Evolutionary conservation across 2,888 invertebrate genomes (phyloP).

Genomic region (Agonopterix heracliana): DNA sequence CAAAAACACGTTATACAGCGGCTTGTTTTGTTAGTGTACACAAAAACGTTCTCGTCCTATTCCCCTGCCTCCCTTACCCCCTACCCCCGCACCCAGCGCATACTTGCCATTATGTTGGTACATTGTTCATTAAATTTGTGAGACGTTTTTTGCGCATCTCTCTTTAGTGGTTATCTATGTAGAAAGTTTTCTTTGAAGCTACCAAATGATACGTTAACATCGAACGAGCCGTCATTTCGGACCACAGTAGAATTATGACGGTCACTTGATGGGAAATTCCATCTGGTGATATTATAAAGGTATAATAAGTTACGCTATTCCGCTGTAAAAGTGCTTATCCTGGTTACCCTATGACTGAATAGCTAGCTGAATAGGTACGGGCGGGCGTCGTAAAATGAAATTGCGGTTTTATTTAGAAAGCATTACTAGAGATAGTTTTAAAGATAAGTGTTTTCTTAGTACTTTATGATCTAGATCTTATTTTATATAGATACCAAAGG

Average conservation of each 20-base stretch:
- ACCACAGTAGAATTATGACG: conserved; percentile 19
- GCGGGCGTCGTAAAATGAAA: no score
- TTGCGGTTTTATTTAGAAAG: no score
- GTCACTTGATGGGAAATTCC: conserved; percentile 20
- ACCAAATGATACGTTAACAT: conserved; percentile 33
- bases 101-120: conserved; percentile 28
- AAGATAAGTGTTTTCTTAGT: no score
- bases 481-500: no score
- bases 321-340: no score
- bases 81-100: conserved; percentile 1
- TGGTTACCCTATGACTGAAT: no score
- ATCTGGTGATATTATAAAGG: conserved; percentile 11
- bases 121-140: conserved; percentile 44
- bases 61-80: conserved; percentile 12
- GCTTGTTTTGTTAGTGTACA: conserved; percentile 28
- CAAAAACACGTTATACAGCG: conserved; percentile 23
- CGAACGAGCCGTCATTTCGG: conserved; percentile 24
- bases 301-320: neutral
- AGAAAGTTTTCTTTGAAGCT: conserved; percentile 28
- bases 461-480: no score
- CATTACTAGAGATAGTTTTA: no score
- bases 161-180: conserved; percentile 17
- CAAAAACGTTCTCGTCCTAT: conserved; percentile 28
- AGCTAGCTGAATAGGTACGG: no score
- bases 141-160: conserved; percentile 27